phyloP scores from a whole-genome alignment of 2,797 vertebrate genomes.

The Enteromius trimaculatus region DNA sequence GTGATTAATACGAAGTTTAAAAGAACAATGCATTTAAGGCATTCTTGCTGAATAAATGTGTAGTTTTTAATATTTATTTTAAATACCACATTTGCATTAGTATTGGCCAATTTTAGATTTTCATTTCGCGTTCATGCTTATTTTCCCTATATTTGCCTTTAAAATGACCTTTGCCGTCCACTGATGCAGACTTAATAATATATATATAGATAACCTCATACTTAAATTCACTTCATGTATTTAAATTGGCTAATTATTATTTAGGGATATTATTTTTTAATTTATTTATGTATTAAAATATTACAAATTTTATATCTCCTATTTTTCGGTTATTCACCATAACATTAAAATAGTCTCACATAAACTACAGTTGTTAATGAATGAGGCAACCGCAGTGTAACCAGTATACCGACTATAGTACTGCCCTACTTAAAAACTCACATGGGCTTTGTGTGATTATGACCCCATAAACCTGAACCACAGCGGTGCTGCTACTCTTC shows the following conservation, averaged over 20 bases:
- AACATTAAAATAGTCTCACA: background rate
- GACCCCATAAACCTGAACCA: slow-evolving; percentile 43
- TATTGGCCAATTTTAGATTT: background rate
- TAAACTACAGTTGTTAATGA: slow-evolving; percentile 8
- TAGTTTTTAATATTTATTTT: background rate
- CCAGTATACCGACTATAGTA: background rate
- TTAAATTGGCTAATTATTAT: background rate
- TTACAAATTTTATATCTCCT: background rate
- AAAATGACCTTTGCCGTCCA: background rate
- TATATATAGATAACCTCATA: background rate
- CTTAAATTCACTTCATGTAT: background rate
- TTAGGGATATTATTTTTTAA: background rate
- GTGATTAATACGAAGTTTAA: background rate
- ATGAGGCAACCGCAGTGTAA: slow-evolving; percentile 16
- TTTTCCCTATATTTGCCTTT: background rate
- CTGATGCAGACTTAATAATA: background rate
- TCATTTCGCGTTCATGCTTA: background rate
- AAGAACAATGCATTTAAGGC: background rate
- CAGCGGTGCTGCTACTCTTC: slow-evolving; percentile 8
- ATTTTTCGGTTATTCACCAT: background rate
- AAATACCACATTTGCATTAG: background rate
- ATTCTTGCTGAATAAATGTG: background rate
- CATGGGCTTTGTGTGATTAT: slow-evolving; percentile 28
- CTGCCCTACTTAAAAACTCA: slow-evolving; percentile 41
- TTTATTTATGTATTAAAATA: background rate